A percentile compares a stretch with the other conserved stretches of the same genome.
Evolutionary conservation across 1,140 invertebrate species (phyloP).

Genomic region (Drosophila simulans): DNA sequence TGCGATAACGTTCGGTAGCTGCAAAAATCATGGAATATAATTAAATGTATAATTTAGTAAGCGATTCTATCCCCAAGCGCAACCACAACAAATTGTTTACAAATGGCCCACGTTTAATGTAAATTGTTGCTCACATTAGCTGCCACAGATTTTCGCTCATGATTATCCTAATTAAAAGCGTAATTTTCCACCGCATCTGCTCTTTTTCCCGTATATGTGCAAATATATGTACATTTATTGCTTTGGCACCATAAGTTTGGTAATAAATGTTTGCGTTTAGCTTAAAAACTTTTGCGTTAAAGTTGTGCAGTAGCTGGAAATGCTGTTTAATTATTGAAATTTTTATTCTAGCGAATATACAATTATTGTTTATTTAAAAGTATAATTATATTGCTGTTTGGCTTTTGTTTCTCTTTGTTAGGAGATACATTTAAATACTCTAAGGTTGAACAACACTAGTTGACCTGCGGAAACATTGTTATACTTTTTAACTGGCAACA

Average conservation of each 20-base stretch:
- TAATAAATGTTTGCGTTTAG: not conserved
- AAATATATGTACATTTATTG: not conserved
- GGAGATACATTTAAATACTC: too few relatives aligned
- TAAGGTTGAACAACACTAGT: not conserved
- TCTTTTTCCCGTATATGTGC: conserved; percentile 15
- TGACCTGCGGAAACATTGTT: not conserved
- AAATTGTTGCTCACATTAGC: conserved; percentile 53
- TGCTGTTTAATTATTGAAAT: not conserved
- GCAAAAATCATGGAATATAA: conserved; percentile 33
- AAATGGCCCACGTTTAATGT: conserved; percentile 60
- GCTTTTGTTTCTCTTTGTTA: too few relatives aligned
- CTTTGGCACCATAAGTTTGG: not conserved
- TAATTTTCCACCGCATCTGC: conserved; percentile 27
- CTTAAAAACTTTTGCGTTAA: not conserved
- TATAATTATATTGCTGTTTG: too few relatives aligned
- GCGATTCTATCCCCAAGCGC: conserved; percentile 20
- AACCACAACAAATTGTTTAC: conserved; percentile 65
- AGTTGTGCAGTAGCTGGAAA: not conserved
- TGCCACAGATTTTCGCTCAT: conserved; percentile 32
- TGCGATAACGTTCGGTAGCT: conserved; percentile 4
- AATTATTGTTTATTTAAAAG: too few relatives aligned
- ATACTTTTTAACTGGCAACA: conserved; percentile 10
- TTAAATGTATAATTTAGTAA: conserved; percentile 50
- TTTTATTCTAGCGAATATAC: too few relatives aligned
- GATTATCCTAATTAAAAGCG: conserved; percentile 36